Evolutionary conservation across 2,797 vertebrate genomes (phyloP).

Genomic region (Protonibea diacanthus): DNA sequence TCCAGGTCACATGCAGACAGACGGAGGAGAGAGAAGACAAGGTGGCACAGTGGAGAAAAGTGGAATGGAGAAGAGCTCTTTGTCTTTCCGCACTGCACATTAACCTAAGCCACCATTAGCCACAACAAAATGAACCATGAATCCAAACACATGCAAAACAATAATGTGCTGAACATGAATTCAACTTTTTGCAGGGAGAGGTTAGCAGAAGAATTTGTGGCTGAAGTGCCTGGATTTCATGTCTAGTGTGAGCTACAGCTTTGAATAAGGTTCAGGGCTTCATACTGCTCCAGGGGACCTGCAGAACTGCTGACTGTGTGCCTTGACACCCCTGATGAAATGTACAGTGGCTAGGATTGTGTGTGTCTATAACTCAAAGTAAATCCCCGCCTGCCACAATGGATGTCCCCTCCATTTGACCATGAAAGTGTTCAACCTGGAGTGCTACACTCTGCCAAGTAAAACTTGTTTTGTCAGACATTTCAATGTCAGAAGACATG

Average conservation of each 20-base stretch:
- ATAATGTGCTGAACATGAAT: slow-evolving; percentile 6
- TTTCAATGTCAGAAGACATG: slow-evolving; percentile 22
- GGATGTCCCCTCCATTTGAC: not conserved
- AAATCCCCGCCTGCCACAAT: not conserved
- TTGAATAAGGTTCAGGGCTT: not conserved
- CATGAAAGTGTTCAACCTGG: slow-evolving; percentile 1
- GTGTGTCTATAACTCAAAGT: not conserved
- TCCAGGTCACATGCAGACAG: too few species aligned
- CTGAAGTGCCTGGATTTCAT: not conserved
- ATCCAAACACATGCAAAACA: not conserved
- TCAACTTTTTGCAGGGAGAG: not conserved
- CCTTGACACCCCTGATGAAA: slow-evolving; percentile 2
- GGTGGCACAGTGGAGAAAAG: too few species aligned
- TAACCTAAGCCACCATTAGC: not conserved
- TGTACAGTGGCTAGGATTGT: not conserved
- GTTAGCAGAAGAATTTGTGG: not conserved
- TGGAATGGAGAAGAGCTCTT: too few species aligned
- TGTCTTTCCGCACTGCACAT: not conserved
- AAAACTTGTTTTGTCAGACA: not conserved
- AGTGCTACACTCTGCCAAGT: not conserved
- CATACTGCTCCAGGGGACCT: not conserved
- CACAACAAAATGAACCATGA: not conserved
- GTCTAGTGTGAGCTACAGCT: not conserved
- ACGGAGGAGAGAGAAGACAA: too few species aligned
- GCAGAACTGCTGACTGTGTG: slow-evolving; percentile 3